Evolutionary conservation across 2,113 vertebrate genomes (phyloP).

Genomic region (Zonotrichia leucophrys): DNA sequence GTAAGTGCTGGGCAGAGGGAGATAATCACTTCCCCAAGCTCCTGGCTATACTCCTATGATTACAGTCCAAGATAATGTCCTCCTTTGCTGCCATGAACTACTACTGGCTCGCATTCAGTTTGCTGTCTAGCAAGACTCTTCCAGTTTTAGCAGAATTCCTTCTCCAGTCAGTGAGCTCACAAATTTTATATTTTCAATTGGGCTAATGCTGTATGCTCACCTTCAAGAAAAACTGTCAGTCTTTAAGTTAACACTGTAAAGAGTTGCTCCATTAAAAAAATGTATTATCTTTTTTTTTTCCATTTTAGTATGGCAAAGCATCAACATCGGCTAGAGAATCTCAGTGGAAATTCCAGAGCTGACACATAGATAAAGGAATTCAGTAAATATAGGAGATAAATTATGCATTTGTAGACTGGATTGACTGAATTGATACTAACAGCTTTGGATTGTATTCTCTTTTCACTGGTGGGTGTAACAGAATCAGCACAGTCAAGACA

Average conservation of each 20-base stretch:
- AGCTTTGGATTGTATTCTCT: not conserved
- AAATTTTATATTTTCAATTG: not conserved
- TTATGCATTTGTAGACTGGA: not conserved
- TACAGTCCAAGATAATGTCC: not conserved
- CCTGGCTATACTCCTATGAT: not conserved
- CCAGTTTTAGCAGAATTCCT: not conserved
- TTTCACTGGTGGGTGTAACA: not conserved
- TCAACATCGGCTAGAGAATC: not conserved
- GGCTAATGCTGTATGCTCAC: not conserved
- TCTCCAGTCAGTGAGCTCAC: not conserved
- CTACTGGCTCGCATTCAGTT: not conserved
- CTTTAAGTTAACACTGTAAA: not conserved
- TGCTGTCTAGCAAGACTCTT: not conserved
- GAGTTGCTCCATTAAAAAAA: not conserved
- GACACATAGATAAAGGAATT: not conserved
- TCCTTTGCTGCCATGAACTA: not conserved
- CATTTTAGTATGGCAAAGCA: not conserved
- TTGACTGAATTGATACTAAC: not conserved
- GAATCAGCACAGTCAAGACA: not conserved
- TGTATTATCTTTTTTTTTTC: not conserved
- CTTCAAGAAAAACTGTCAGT: not conserved
- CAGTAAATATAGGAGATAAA: not conserved
- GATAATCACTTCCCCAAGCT: not conserved
- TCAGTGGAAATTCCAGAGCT: not conserved
- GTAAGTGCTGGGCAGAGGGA: not conserved